Base-by-base conservation (phyloP, 2,797 vertebrate species). In the Brotula barbata region DNA sequence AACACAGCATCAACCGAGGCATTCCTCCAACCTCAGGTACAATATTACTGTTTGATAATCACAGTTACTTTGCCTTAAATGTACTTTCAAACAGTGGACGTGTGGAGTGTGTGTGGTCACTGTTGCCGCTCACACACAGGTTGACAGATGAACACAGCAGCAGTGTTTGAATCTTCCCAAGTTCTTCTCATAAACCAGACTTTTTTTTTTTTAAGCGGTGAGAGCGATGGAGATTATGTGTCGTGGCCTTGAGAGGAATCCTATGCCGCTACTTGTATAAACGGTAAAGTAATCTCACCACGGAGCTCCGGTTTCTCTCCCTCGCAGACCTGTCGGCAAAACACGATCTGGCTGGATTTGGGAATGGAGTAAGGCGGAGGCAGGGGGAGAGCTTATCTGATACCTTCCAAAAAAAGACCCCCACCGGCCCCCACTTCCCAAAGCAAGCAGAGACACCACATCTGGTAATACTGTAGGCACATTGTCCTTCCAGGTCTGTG, bases 381-480 rank as follows among this genome's bases (percentile, higher is more conserved):
- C 81, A 78, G 88, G 77, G 70, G 73, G 75, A 68, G 87, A 73
- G 92, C 87, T 96, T 96, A 97, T 97, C 94, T 95, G 94, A 98
- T 95, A 96, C 93, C 90, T 94, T 93, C 69, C 88, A 88, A 90
- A 91, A 91, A 92, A 90, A 89, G 86, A 87, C 91, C 82, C 88
- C 77, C 84, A 44, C 73, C 47, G 71, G 75, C 80, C 75, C 89
- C 91, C 83, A 89, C 75, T 92, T 93, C 83, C 88, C 90, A 89
- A 74, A 46, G 85, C 88, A 91, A 92, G 92, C 92, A 94, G 94
- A 95, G 94, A 95, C 93, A 93, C 91, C 94, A 97, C 94, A 96
- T 98, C 92, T 98, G 95, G 94, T 95, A 94, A 94, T 89, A 95
- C 95, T 96, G 94, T 93, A 93, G 94, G 89, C 92, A 93, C 94